Base-by-base conservation (phyloP, 2,113 vertebrate genomes). In the Lophura nycthemera region DNA sequence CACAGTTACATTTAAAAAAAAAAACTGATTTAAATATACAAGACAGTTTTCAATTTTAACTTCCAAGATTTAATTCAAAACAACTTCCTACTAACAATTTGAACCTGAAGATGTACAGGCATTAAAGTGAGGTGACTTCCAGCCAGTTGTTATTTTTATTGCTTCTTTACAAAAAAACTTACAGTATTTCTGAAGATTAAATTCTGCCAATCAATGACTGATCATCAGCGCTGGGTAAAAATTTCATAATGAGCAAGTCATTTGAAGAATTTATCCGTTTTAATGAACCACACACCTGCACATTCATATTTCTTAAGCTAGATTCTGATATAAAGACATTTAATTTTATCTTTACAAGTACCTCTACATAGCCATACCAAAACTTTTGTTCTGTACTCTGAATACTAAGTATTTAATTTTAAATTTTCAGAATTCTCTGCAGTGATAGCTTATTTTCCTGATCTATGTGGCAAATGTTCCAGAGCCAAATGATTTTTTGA, bases 1-100 rank as follows among this genome's bases (percentile, higher is more conserved):
- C 92, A 63, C 8, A 2, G 75, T 96, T 92, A 70, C 43, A 95
- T 38, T 38, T 10, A 38, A 38, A 38, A 38, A 38, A 87, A 89
- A 94, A 95, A 94, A 92, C 32, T 83, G 52, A 88, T 93, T 96
- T 89, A 84, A 92, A 95, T 60, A 81, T 63, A 47, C 57, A 82
- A 92, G 69, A 89, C 11, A 69, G 73, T 74, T 66, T 91, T 96
- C 47, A 83, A 87, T 91, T 92, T 93, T 61, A 89, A 88, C 85
- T 90, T 93, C 59, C 52, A 92, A 84, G 61, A 90, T 95, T 97
- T 93, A 92, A 92, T 95, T 57, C 83, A 92, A 91, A 94, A 93
- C 75, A 94, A 88, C 88, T 91, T 86, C 64, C 60, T 32, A 85
- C 47, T 52, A 86, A 60, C 63, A 78, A n/a, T 88, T 71, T 90